Conservation (phyloP, 1,140 invertebrate species). For the Pararge aegeria region DNA sequence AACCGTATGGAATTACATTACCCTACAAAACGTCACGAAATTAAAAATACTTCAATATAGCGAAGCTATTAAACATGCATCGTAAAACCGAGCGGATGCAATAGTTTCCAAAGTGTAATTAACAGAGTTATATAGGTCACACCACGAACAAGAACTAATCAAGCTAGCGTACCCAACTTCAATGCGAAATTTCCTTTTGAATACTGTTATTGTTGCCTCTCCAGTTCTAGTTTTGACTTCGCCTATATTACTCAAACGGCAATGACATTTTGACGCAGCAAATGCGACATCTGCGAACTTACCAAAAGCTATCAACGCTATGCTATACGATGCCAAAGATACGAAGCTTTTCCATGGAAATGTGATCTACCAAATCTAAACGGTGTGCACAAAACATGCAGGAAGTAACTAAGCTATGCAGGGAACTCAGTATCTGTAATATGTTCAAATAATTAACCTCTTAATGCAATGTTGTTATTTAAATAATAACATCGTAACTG, state of each 20-base stretch:
- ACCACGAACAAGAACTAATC: conserved; percentile 40
- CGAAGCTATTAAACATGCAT: conserved; percentile 20
- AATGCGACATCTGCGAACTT: neutral
- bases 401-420: no score
- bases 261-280: neutral
- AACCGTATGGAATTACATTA: neutral
- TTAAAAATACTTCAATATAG: conserved; percentile 16
- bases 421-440: no score
- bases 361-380: no score
- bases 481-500: no score
- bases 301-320: neutral
- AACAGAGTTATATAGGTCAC: conserved; percentile 25
- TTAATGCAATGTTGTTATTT: no score
- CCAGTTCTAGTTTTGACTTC: neutral
- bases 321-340: no score
- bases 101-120: conserved; percentile 25
- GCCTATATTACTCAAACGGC: neutral
- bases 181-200: conserved; percentile 50
- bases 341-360: no score
- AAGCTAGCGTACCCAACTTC: conserved; percentile 47
- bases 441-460: no score
- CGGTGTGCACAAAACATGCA: no score
- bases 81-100: conserved; percentile 15
- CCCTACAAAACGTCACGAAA: neutral
- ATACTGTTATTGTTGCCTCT: conserved; percentile 29